These are phyloP conservation scores for Oophaga pumilio DNA, from an alignment of 2,113 vertebrate genomes.

Conservation along the genomic window DNA sequence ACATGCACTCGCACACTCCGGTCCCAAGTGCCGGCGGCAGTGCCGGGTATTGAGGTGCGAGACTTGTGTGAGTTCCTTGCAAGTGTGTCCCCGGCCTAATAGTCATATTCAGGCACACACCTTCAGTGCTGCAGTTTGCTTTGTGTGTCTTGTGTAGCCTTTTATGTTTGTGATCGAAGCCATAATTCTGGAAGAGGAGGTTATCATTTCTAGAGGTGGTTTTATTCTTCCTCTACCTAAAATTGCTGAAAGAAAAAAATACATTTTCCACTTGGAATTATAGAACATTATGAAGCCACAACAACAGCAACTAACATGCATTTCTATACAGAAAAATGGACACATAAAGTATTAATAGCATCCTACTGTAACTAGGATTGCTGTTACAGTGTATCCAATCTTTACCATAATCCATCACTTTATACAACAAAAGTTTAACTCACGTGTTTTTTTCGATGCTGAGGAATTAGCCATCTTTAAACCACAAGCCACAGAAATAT, in stretches of 20 bases:
- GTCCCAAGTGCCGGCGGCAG: too few relatives aligned
- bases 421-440: constrained; percentile 60
- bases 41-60: too few relatives aligned
- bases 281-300: background rate
- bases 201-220: constrained; percentile 75
- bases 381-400: too few relatives aligned
- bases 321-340: background rate
- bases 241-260: constrained; percentile 66
- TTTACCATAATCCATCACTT: background rate
- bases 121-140: constrained; percentile 57
- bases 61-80: too few relatives aligned
- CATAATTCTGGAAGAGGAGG: constrained; percentile 65
- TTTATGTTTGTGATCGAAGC: constrained; percentile 40
- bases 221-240: constrained; percentile 72
- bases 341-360: background rate
- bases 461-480: constrained; percentile 65
- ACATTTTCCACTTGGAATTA: background rate
- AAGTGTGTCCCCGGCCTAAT: too few relatives aligned
- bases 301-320: background rate
- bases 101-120: constrained; percentile 53
- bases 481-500: constrained; percentile 69
- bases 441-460: constrained; percentile 63
- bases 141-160: constrained; percentile 55
- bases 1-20: too few relatives aligned
- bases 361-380: too few relatives aligned